These are phyloP conservation scores for Toxotes jaculatrix DNA, from an alignment of 2,113 vertebrate species.

Conservation along the genomic window DNA sequence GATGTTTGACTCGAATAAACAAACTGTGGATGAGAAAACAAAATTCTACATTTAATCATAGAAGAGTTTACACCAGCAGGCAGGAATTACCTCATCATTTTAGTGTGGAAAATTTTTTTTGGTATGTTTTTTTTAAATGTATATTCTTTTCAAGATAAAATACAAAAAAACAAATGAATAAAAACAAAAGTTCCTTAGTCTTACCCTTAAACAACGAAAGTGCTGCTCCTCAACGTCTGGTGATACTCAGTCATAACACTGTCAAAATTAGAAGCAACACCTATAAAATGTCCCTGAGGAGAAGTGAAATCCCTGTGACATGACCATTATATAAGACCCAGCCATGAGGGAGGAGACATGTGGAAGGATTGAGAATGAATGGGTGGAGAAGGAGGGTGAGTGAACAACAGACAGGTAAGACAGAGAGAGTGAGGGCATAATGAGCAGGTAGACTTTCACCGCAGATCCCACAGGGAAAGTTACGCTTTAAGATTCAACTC, in stretches of 20 bases:
- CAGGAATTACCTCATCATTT: background rate
- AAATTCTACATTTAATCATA: too few species aligned
- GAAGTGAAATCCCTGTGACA: constrained; percentile 44
- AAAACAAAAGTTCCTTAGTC: constrained; percentile 13
- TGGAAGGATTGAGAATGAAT: constrained; percentile 43
- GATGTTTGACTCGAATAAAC: constrained; percentile 30
- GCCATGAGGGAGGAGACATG: constrained; percentile 72
- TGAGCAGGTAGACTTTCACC: constrained; percentile 62
- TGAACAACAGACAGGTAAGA: constrained; percentile 59
- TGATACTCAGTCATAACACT: constrained; percentile 45
- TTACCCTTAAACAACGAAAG: constrained; percentile 63
- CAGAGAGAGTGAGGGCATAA: constrained; percentile 57
- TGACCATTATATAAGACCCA: constrained; percentile 64
- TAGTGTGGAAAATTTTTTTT: background rate
- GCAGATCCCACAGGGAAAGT: constrained; percentile 55
- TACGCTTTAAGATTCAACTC: constrained; percentile 1
- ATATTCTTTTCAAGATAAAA: background rate
- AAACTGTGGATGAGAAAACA: background rate
- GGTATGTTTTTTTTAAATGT: background rate
- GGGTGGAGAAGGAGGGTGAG: constrained; percentile 60
- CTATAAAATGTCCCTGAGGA: constrained; percentile 46
- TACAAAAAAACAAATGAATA: background rate
- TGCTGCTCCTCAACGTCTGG: constrained; percentile 19
- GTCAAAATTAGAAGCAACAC: constrained; percentile 10
- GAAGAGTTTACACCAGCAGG: background rate